phyloP scores from a whole-genome alignment of 2,797 vertebrate genomes.

The Valencia hispanica region DNA sequence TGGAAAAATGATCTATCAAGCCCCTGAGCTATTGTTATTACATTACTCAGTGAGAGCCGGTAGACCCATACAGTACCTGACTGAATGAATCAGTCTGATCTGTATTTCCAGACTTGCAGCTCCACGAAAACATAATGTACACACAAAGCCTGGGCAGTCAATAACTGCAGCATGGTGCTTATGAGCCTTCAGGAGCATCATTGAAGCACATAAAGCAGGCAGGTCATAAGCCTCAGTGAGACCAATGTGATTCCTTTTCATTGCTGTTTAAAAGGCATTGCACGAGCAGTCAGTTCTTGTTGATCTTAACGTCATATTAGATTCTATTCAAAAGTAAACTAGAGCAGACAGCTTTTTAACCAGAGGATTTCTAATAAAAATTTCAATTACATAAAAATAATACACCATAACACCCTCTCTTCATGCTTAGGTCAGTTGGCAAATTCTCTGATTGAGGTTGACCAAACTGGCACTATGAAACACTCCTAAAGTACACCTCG shows the following conservation, averaged over 20 bases:
- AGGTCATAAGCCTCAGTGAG: not conserved
- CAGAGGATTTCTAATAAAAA: not conserved
- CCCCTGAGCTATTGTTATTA: conserved; percentile 4
- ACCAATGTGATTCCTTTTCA: not conserved
- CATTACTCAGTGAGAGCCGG: not conserved
- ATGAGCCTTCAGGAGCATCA: not conserved
- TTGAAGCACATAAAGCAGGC: not conserved
- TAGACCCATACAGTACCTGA: conserved; percentile 7
- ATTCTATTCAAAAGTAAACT: not conserved
- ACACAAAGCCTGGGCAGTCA: not conserved
- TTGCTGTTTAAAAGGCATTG: not conserved
- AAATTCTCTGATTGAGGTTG: not conserved
- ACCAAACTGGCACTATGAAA: not conserved
- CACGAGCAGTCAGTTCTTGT: not conserved
- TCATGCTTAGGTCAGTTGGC: not conserved
- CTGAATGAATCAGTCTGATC: conserved; percentile 4
- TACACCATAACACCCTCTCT: too few relatives aligned
- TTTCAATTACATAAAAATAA: not conserved
- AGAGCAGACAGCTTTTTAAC: not conserved
- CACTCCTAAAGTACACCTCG: not conserved
- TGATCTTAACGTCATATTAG: not conserved
- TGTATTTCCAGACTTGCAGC: conserved; percentile 4
- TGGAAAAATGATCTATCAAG: not conserved
- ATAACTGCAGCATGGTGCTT: not conserved
- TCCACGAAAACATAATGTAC: not conserved